phyloP scores from a whole-genome alignment of 2,797 vertebrate genomes.

The Enteromius trimaculatus region DNA sequence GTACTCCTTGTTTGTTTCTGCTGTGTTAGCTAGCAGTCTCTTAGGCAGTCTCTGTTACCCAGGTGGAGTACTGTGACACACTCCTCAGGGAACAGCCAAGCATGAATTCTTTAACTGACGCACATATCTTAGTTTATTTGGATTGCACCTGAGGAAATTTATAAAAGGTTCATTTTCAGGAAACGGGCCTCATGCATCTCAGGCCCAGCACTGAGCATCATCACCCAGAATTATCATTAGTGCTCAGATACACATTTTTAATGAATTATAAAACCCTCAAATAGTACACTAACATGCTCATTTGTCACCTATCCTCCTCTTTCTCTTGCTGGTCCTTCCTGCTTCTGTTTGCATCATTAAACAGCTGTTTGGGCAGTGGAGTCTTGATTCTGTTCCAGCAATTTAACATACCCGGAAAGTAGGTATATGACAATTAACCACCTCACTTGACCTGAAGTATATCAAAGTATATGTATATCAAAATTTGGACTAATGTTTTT shows the following conservation, averaged over 20 bases:
- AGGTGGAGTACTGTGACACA: background rate
- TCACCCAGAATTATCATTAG: background rate
- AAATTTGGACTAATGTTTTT: no score
- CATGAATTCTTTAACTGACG: background rate
- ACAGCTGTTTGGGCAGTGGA: conserved; percentile 5
- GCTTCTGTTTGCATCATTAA: background rate
- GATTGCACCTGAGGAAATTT: background rate
- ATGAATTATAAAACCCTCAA: background rate
- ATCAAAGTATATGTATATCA: no score
- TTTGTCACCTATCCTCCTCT: background rate
- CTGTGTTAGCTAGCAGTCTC: background rate
- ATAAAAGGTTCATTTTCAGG: background rate
- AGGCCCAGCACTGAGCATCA: background rate
- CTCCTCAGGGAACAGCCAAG: background rate
- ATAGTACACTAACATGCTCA: background rate
- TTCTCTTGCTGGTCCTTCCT: background rate
- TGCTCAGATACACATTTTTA: background rate
- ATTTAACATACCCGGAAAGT: background rate
- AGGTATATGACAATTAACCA: background rate
- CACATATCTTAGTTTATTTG: no score
- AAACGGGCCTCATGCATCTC: background rate
- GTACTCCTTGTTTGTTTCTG: background rate
- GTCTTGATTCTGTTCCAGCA: conserved; percentile 9
- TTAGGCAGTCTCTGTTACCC: background rate
- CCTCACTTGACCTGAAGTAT: background rate